Base-by-base conservation (phyloP, 2,113 vertebrate genomes). In the Cavia porcellus region DNA sequence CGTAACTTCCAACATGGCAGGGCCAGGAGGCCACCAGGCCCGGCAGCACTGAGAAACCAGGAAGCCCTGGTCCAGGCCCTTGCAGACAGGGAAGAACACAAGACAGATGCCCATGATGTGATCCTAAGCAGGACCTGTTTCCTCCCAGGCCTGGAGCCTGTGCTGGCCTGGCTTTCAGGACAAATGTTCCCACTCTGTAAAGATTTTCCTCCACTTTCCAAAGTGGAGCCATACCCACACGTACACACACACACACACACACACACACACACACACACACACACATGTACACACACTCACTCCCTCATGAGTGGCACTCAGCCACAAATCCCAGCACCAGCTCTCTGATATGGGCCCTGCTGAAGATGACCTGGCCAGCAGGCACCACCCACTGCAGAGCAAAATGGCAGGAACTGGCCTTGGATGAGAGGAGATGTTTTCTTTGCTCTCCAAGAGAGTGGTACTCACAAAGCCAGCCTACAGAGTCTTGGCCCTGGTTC, bases 401-500 rank as follows among this genome's bases (percentile, higher is more conserved):
- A 12, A 7, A 9, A 17, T 4, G 0, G 17, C 13, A 10, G 20
- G 28, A 25, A 4, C 4, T 7, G 28, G 57, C 0, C n/a, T 6
- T 7, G 13, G n/a, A 28, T 0, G 0, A 0, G 35, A 50, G 45
- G 35, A 42, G 10, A 2, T 0, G 0, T 3, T 0, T 38, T 66
- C 52, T n/a, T 55, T 52, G 25, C 17, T 1, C 30, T 2, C 68
- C 24, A 11, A 28, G 70, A 14, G 0, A 19, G 62, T 28, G 0
- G 2, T 0, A 0, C 55, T 2, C 47, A 8, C 81, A 55, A 32
- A 50, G 57, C 25, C 24, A 5, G 24, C 35, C 30, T 17, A 25
- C 14, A 0, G 35, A 32, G 38, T 19, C 68, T 42, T 30, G 4
- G 17, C 25, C 47, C 47, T 12, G 57, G 35, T 47, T 30, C 85